A percentile compares a stretch with the other conserved stretches of the same genome.
phyloP scores from a whole-genome alignment of 2,888 invertebrate species.

The Micropterix aruncella region DNA sequence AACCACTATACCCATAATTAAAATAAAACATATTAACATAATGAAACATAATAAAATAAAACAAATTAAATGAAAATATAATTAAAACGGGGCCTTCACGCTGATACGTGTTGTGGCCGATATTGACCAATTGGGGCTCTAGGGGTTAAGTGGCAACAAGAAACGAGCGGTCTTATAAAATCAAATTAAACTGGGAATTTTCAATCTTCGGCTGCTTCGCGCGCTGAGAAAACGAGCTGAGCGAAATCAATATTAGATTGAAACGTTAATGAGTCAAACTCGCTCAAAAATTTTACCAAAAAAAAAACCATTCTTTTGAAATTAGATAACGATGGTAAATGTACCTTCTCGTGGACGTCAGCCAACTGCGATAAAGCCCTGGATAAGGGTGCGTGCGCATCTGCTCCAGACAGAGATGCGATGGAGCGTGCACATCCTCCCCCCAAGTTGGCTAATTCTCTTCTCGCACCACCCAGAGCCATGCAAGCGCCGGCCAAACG shows the following conservation, averaged over 20 bases:
- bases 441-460: slow-evolving; percentile 66
- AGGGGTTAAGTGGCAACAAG: too few species aligned
- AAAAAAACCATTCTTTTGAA: too few species aligned
- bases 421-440: slow-evolving; percentile 77
- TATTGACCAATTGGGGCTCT: too few species aligned
- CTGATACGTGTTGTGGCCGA: too few species aligned
- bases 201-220: not conserved
- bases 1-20: too few species aligned
- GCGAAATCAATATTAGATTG: not conserved
- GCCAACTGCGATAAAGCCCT: slow-evolving; percentile 81
- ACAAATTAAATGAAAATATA: too few species aligned
- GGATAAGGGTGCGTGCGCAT: slow-evolving; percentile 85
- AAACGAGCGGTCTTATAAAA: too few species aligned
- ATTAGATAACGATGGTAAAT: not conserved
- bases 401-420: slow-evolving; percentile 82
- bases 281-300: too few species aligned
- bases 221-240: slow-evolving; percentile 1
- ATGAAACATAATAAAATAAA: too few species aligned
- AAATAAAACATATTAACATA: too few species aligned
- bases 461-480: slow-evolving; percentile 71
- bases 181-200: too few species aligned
- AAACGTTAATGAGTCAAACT: not conserved
- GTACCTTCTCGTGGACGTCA: slow-evolving; percentile 68
- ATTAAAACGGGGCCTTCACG: too few species aligned
- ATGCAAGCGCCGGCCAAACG: slow-evolving; percentile 81